phyloP scores from a whole-genome alignment of 92 coral and sea anemone species.

The Zoanthus sociatus region DNA sequence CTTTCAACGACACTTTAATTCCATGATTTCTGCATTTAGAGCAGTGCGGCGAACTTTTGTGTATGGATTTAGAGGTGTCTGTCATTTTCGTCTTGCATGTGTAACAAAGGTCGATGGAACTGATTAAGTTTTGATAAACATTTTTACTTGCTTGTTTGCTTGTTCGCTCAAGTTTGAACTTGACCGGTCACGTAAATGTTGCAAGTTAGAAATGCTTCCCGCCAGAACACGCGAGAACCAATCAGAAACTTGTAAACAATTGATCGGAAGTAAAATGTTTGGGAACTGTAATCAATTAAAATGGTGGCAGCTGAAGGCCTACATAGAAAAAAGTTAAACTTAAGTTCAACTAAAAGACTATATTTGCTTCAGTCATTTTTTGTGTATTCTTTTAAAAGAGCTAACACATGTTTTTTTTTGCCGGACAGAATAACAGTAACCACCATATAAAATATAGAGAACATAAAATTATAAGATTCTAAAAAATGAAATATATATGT shows the following conservation, averaged over 20 bases:
- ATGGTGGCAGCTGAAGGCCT: background rate
- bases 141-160: no score
- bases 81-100: background rate
- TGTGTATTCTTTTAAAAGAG: no score
- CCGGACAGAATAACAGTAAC: no score
- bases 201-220: constrained; percentile 30
- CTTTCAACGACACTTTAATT: constrained; percentile 58
- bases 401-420: no score
- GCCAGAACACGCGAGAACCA: constrained; percentile 19
- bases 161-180: constrained; percentile 30
- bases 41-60: constrained; percentile 67
- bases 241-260: background rate
- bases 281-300: background rate
- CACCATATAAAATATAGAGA: no score
- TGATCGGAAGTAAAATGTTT: background rate
- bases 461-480: no score
- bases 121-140: background rate
- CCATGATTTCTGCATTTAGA: constrained; percentile 79
- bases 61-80: background rate
- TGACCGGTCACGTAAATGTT: constrained; percentile 28
- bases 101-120: no score
- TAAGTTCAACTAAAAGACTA: no score
- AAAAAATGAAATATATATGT: no score
- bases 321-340: background rate
- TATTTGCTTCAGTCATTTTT: no score